Evolutionary conservation across 2,888 invertebrate species (phyloP).

Genomic region (Entomobrya proxima): DNA sequence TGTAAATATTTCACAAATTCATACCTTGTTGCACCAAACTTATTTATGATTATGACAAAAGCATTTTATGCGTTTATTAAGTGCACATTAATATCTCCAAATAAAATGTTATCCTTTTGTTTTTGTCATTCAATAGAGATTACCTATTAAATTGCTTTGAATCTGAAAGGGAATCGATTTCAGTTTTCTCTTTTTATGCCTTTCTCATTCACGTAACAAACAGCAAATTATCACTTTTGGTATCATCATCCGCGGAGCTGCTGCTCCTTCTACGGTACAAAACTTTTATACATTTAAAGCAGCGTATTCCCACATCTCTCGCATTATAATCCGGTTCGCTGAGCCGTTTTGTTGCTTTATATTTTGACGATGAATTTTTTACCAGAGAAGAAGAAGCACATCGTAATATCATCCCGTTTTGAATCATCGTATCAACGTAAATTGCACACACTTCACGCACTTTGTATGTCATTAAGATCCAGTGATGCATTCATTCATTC

Average conservation of each 20-base stretch:
- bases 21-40: too few relatives aligned
- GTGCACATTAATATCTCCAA: too few relatives aligned
- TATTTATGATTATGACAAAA: too few relatives aligned
- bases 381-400: too few relatives aligned
- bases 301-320: background rate
- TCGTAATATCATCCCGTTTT: background rate
- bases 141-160: too few relatives aligned
- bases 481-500: slow-evolving; percentile 35
- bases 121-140: too few relatives aligned
- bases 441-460: slow-evolving; percentile 15
- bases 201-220: background rate
- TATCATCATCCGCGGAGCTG: background rate
- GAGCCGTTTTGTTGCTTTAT: slow-evolving; percentile 15
- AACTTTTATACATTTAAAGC: background rate
- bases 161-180: background rate
- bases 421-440: background rate
- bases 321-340: slow-evolving; percentile 20
- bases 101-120: too few relatives aligned
- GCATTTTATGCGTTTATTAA: too few relatives aligned
- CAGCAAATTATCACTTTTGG: background rate
- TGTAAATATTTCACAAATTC: too few relatives aligned
- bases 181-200: slow-evolving; percentile 2
- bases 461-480: slow-evolving; percentile 33
- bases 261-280: background rate
- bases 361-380: too few relatives aligned